Percentiles rank a stretch among this genome's conserved stretches.
Conservation (phyloP, 2,113 vertebrate genomes). For the Petrocephalus microphthalmus region DNA sequence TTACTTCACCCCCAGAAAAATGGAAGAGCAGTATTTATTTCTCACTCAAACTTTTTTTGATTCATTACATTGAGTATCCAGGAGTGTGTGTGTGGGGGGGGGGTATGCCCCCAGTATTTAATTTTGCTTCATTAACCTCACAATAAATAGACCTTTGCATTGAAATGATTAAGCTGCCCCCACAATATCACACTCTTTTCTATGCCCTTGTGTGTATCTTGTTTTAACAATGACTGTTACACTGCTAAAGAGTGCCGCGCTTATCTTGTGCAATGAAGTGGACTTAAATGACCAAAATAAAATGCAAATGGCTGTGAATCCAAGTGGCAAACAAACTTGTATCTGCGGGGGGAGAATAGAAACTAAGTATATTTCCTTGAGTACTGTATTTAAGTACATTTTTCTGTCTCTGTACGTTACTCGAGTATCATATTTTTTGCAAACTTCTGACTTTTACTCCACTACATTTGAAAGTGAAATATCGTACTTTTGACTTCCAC, state of each 20-base stretch:
- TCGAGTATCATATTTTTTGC: neutral
- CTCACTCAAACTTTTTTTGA: neutral
- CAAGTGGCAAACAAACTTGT: neutral
- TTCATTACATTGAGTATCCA: neutral
- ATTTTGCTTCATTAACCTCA: neutral
- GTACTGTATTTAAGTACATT: neutral
- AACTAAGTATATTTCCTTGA: neutral
- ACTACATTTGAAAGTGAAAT: neutral
- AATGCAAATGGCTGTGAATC: neutral
- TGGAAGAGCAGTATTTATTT: neutral
- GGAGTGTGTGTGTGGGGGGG: neutral
- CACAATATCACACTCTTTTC: neutral
- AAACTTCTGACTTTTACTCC: neutral
- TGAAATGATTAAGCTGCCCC: neutral
- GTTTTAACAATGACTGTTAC: neutral
- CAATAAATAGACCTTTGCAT: neutral
- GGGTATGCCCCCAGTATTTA: neutral
- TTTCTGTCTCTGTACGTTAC: neutral
- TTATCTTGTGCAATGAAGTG: neutral
- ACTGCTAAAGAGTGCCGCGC: neutral
- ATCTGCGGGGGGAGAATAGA: neutral
- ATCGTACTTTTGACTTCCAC: neutral
- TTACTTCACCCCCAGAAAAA: neutral
- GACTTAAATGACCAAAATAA: neutral
- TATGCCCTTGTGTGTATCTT: neutral